Evolutionary conservation across 2,888 invertebrate species (phyloP), one percentile per base, ranked within the genome.

Genomic region (Drosophila prostipennis): DNA sequence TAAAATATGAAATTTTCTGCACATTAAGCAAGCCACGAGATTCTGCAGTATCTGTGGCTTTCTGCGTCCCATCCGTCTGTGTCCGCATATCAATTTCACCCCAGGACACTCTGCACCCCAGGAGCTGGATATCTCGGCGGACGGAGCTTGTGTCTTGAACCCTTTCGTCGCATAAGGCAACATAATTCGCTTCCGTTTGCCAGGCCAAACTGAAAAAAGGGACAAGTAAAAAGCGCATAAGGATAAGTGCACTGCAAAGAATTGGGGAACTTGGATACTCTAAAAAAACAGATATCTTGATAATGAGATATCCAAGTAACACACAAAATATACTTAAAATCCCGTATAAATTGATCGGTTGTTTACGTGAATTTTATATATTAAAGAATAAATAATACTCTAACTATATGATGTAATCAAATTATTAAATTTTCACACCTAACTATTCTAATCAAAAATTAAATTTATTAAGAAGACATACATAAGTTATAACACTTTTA

Each of bases 141-240:
- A 26, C 23, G 23, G 45, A 40, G 39, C 36, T 42, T 40, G 42
- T 49, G 70, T 65, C 72, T 79, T 74, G 72, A 79, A 63, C 51
- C 77, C 55, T 70, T 73, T 72, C 43, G 53, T 49, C 67, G 63
- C 80, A 79, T 70, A 81, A 80, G 77, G 59, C 84, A 81, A 78
- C 78, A 76, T 81, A 84, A 82, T 84, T 82, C 80, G 81, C 57
- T 80, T 82, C 82, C 82, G 81, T 79, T 71, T 80, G 76, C 58
- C 77, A 77, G 43, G n/a, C 58, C 57, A 54, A 72, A 58, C 54
- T 55, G 34, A 53, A 55, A 51, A 32, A 53, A 45, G 32, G 26
- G 29, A 54, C n/a, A 42, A 51, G 26, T 69, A 56, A 53, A 48
- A 53, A 36, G 56, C 19, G 42, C 58, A 29, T 7, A 39, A 34